These are phyloP conservation scores for Calliphora vomitoria DNA, from an alignment of 2,888 invertebrate species.

Conservation along the genomic window DNA sequence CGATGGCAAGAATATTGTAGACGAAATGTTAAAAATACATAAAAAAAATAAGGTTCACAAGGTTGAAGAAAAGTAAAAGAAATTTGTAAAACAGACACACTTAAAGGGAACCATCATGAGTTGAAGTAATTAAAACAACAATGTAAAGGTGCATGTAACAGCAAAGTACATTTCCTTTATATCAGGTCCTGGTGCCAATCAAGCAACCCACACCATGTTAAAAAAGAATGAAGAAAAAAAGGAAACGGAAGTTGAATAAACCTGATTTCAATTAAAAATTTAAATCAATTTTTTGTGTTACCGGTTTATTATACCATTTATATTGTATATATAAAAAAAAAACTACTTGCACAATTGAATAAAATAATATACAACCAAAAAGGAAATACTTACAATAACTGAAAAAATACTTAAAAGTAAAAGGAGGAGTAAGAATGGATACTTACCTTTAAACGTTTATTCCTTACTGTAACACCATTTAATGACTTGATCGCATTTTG, in stretches of 20 bases:
- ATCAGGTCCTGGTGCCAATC: constrained; percentile 3
- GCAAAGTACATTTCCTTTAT: constrained; percentile 26
- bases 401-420: neutral
- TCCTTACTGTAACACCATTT: constrained; percentile 94
- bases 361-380: constrained; percentile 14
- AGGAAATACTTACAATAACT: neutral
- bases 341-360: constrained; percentile 20
- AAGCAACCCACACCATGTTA: neutral
- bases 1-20: constrained; percentile 20
- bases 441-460: constrained; percentile 94
- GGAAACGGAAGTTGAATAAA: constrained; percentile 63
- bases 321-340: neutral
- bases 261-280: constrained; percentile 65
- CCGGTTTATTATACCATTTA: constrained; percentile 6
- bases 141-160: constrained; percentile 12
- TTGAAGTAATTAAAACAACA: constrained; percentile 63
- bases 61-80: constrained; percentile 25
- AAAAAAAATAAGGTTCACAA: constrained; percentile 27
- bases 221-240: constrained; percentile 11
- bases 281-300: constrained; percentile 59
- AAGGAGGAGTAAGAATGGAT: neutral
- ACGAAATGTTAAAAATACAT: constrained; percentile 30
- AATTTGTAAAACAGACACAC: neutral
- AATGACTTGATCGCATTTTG: constrained; percentile 93
- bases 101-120: neutral